Conservation (phyloP, 2,113 vertebrate genomes). For the Cairina moschata region DNA sequence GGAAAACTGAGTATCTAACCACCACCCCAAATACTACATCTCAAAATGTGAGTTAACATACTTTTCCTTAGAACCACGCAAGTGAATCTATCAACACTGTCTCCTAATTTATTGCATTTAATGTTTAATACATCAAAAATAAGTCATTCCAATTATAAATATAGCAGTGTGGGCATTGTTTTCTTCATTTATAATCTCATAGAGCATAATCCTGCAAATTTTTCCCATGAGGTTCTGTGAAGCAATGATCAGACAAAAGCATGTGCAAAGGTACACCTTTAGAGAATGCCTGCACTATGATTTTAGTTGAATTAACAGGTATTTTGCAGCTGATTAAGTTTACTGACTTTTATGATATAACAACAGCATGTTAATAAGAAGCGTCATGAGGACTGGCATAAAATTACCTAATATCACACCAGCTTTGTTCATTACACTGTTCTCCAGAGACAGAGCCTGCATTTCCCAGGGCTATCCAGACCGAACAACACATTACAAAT, state of each 20-base stretch:
- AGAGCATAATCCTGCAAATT: not conserved
- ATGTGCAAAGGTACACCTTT: not conserved
- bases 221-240: not conserved
- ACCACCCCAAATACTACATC: not conserved
- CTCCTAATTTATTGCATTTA: not conserved
- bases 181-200: not conserved
- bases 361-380: not conserved
- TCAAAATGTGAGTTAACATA: not conserved
- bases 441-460: not conserved
- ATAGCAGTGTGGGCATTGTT: not conserved
- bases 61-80: not conserved
- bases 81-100: not conserved
- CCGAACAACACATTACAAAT: not conserved
- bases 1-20: not conserved
- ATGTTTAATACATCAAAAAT: not conserved
- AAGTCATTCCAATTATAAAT: not conserved
- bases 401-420: not conserved
- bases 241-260: not conserved
- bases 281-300: not conserved
- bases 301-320: not conserved
- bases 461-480: not conserved
- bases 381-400: not conserved
- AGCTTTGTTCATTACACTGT: not conserved
- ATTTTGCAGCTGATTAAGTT: not conserved
- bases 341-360: not conserved